Percentiles rank a stretch among this genome's conserved stretches.
Evolutionary conservation across 2,113 vertebrate species (phyloP).

Genomic region (Sula dactylatra): DNA sequence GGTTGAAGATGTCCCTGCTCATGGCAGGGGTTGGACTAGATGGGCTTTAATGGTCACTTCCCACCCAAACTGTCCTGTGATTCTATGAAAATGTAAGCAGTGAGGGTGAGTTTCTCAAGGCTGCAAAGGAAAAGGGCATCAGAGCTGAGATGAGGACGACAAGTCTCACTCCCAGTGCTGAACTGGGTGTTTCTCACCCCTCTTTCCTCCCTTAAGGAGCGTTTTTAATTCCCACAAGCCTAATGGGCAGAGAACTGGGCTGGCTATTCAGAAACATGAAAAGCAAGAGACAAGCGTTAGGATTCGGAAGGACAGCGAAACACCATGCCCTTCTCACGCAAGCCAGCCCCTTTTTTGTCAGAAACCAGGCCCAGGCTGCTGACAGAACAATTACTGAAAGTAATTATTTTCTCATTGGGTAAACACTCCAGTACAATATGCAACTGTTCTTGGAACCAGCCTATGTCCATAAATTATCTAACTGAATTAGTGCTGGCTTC

Average conservation of each 20-base stretch:
- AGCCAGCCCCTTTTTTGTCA: not conserved
- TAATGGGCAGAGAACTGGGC: not conserved
- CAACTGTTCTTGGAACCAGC: conserved; percentile 6
- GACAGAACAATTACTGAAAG: not conserved
- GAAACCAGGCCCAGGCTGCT: not conserved
- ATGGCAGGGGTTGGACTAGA: not conserved
- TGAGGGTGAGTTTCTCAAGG: not conserved
- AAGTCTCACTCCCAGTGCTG: accelerated
- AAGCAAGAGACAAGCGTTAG: not conserved
- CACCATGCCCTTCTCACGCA: not conserved
- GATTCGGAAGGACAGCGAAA: accelerated
- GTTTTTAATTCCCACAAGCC: not conserved
- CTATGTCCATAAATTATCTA: conserved; percentile 1
- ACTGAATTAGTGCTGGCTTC: not conserved
- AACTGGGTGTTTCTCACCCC: not conserved
- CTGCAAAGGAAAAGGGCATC: not conserved
- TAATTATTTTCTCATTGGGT: not conserved
- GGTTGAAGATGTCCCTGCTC: not conserved
- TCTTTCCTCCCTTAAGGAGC: not conserved
- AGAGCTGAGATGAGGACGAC: accelerated
- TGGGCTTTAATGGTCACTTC: not conserved
- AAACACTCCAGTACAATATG: conserved; percentile 30
- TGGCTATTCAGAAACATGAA: not conserved
- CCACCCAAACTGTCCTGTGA: no score
- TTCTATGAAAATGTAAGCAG: accelerated